Evolutionary conservation across 2,797 vertebrate species (phyloP).

Genomic region (Tauraco hartlaubi): DNA sequence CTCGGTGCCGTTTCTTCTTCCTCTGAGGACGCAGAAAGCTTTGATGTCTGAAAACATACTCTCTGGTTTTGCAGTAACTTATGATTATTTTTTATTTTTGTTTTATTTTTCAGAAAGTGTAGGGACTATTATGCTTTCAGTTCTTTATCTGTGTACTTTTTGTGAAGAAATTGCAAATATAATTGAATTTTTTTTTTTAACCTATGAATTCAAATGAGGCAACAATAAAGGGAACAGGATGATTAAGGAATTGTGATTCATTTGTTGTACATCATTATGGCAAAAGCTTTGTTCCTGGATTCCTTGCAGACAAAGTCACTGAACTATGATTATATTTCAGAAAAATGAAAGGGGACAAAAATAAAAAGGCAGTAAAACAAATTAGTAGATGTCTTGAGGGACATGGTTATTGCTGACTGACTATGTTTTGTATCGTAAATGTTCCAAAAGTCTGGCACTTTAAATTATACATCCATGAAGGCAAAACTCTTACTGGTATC

Average conservation of each 20-base stretch:
- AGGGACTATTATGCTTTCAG: neutral
- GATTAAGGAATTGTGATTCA: conserved; percentile 68
- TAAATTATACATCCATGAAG: conserved; percentile 39
- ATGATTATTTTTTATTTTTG: neutral
- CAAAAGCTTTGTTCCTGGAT: conserved; percentile 27
- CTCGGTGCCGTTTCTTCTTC: neutral
- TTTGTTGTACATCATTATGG: conserved; percentile 50
- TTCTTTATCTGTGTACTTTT: conserved; percentile 62
- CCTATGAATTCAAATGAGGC: conserved; percentile 66
- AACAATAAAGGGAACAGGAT: neutral
- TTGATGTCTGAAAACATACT: neutral
- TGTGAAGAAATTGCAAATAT: conserved; percentile 69
- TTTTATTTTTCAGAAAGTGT: neutral
- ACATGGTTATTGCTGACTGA: conserved; percentile 63
- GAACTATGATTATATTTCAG: conserved; percentile 72
- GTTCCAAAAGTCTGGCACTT: conserved; percentile 26
- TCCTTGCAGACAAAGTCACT: conserved; percentile 52
- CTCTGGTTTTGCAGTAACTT: neutral
- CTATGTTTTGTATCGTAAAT: conserved; percentile 50
- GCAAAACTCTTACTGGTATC: conserved; percentile 10
- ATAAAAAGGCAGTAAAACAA: conserved; percentile 72
- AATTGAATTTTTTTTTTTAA: conserved; percentile 54
- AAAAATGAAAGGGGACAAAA: conserved; percentile 74
- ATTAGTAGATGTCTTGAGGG: conserved; percentile 61
- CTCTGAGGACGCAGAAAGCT: neutral